A percentile compares a stretch with the other conserved stretches of the same genome.
These are phyloP conservation scores for Lutjanus argentimaculatus DNA, from an alignment of 2,797 vertebrate genomes.

Conservation along the genomic window DNA sequence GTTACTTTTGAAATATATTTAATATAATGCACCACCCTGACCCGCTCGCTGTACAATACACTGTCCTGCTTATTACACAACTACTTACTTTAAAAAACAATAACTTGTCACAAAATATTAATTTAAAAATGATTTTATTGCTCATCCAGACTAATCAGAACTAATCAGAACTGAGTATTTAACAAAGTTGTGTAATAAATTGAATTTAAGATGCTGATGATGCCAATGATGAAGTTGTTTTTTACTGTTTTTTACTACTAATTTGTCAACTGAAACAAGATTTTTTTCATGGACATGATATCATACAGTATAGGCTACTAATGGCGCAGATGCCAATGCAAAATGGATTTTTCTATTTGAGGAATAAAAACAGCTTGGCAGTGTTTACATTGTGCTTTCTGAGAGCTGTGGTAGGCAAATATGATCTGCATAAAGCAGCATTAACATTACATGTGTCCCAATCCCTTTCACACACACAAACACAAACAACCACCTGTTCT, in stretches of 20 bases:
- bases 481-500: constrained; percentile 4
- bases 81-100: too few relatives aligned
- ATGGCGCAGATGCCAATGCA: background rate
- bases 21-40: background rate
- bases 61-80: too few relatives aligned
- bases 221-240: background rate
- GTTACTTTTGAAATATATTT: background rate
- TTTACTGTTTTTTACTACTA: background rate
- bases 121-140: too few relatives aligned
- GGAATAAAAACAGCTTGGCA: background rate
- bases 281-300: background rate
- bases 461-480: background rate
- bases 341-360: background rate
- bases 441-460: background rate
- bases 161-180: too few relatives aligned
- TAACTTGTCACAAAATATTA: too few relatives aligned
- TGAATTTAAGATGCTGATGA: background rate
- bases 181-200: background rate
- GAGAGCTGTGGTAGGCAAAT: background rate
- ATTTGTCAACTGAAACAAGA: background rate
- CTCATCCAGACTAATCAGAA: too few relatives aligned
- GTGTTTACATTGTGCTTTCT: constrained; percentile 2
- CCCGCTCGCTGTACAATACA: too few relatives aligned
- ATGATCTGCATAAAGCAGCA: background rate
- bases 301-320: background rate